Evolutionary conservation across 2,888 invertebrate species (phyloP).

Genomic region (Malacosoma neustria): DNA sequence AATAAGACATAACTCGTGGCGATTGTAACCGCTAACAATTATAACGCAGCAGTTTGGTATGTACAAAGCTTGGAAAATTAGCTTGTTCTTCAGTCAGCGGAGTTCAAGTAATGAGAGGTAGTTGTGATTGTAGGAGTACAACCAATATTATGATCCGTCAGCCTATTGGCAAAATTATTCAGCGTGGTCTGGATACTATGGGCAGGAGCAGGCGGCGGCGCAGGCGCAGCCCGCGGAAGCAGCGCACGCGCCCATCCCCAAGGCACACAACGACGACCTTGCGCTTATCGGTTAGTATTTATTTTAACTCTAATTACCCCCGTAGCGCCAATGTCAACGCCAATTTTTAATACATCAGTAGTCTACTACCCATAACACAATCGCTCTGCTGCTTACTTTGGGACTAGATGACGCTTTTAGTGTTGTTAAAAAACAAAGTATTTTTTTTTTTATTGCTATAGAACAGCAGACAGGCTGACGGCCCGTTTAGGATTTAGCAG

Average conservation of each 20-base stretch:
- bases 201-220: conserved; percentile 76
- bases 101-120: conserved; percentile 23
- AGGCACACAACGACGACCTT: conserved; percentile 77
- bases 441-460: no score
- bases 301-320: no score
- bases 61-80: conserved; percentile 4
- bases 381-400: no score
- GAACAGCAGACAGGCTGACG: no score
- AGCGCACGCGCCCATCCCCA: conserved; percentile 33
- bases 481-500: no score
- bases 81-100: conserved; percentile 3
- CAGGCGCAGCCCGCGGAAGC: conserved; percentile 32
- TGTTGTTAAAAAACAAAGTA: no score
- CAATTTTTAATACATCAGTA: no score
- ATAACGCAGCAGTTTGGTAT: conserved; percentile 2
- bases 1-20: neutral
- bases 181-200: conserved; percentile 85
- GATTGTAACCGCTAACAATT: neutral
- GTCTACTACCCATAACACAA: no score
- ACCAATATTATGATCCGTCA: conserved; percentile 88
- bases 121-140: conserved; percentile 75
- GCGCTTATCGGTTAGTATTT: conserved; percentile 79
- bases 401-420: no score
- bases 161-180: conserved; percentile 93
- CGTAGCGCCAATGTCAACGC: no score